Conservation (phyloP, 2,888 invertebrate species). For the Strigamia transsilvanica region DNA sequence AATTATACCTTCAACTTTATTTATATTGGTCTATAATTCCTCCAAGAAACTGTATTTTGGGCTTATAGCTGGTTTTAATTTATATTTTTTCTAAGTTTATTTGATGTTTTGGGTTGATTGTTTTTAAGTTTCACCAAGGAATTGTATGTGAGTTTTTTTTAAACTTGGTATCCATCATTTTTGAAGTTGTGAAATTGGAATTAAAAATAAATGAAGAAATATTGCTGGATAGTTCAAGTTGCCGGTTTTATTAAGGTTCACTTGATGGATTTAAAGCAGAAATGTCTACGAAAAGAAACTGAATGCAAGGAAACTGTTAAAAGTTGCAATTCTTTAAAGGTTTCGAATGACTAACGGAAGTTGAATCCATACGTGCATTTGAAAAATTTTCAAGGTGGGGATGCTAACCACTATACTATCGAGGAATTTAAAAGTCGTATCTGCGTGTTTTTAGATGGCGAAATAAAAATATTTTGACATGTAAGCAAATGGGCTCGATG, state of each 20-base stretch:
- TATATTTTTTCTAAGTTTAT: neutral
- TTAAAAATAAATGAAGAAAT: constrained; percentile 44
- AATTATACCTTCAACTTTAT: neutral
- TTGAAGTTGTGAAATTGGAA: constrained; percentile 21
- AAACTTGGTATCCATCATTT: constrained; percentile 4
- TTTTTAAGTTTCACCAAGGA: neutral
- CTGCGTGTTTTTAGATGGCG: neutral
- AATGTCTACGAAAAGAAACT: neutral
- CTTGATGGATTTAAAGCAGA: neutral
- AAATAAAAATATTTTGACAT: too few species aligned
- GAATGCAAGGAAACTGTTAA: neutral
- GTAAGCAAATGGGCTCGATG: too few species aligned
- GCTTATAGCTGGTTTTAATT: neutral
- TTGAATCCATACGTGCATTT: neutral
- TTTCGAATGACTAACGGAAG: neutral
- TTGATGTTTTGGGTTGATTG: constrained; percentile 1
- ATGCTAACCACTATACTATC: too few species aligned
- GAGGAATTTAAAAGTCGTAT: too few species aligned
- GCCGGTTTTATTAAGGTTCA: constrained; percentile 18
- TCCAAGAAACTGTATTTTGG: neutral
- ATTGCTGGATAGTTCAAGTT: constrained; percentile 16
- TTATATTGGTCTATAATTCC: neutral
- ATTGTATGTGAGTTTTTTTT: neutral
- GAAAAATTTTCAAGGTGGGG: neutral
- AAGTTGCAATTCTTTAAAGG: neutral